A percentile compares a stretch with the other conserved stretches of the same genome.
Evolutionary conservation across 1,140 invertebrate species (phyloP).

Genomic region (Lepidurus packardi): DNA sequence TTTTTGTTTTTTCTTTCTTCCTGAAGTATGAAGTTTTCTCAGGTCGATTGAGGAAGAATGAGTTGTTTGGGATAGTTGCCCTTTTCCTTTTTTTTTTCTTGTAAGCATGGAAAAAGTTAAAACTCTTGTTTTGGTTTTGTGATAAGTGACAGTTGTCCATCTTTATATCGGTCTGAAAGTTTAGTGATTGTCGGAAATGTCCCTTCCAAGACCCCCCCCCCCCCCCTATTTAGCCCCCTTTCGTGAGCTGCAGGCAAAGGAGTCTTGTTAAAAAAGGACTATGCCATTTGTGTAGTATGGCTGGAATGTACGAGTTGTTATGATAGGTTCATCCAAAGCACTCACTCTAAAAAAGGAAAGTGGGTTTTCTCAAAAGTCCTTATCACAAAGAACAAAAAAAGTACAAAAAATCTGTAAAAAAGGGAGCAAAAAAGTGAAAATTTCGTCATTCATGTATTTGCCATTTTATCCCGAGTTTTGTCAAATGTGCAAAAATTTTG

Average conservation of each 20-base stretch:
- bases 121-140: neutral
- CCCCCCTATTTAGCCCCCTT: too few species aligned
- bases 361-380: constrained; percentile 19
- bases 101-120: neutral
- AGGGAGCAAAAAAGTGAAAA: constrained; percentile 3
- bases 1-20: too few species aligned
- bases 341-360: neutral
- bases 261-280: neutral
- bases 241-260: neutral
- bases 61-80: too few species aligned
- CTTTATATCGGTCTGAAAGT: neutral
- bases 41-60: too few species aligned
- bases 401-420: neutral
- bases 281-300: neutral
- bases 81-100: too few species aligned
- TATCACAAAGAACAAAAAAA: constrained; percentile 20
- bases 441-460: constrained; percentile 20
- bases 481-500: constrained; percentile 3
- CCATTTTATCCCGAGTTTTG: neutral
- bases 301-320: neutral
- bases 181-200: neutral
- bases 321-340: neutral
- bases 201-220: too few species aligned
- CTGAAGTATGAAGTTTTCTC: too few species aligned
- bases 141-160: constrained; percentile 14